Evolutionary conservation across 2,888 invertebrate species (phyloP).

Genomic region (Morpho achilles): DNA sequence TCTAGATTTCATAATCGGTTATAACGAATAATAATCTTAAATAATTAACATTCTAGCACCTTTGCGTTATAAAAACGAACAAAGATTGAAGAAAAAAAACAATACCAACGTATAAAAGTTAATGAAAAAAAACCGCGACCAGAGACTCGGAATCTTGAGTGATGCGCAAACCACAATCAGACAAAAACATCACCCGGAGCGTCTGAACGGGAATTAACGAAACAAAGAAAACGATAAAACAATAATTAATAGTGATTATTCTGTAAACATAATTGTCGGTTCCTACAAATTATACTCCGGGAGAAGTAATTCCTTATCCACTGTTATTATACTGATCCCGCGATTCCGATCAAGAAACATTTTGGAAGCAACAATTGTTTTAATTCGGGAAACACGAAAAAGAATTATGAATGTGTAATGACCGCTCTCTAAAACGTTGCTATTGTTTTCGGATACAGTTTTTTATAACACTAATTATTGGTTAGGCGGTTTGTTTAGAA

Average conservation of each 20-base stretch:
- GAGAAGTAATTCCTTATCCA: constrained; percentile 53
- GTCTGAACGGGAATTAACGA: constrained; percentile 17
- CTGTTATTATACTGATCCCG: constrained; percentile 54
- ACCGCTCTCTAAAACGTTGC: constrained; percentile 44
- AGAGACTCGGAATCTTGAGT: constrained; percentile 1
- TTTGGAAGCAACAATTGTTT: constrained; percentile 58
- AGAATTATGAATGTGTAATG: constrained; percentile 70
- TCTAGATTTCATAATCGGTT: too few species aligned
- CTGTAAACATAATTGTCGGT: constrained; percentile 63
- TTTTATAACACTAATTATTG: constrained; percentile 46
- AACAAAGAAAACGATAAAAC: constrained; percentile 38
- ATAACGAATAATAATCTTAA: too few species aligned
- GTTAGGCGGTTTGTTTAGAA: constrained; percentile 31
- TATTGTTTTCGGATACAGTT: constrained; percentile 49
- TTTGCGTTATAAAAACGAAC: not conserved
- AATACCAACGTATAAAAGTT: constrained; percentile 3
- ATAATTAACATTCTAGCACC: too few species aligned
- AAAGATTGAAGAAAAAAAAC: constrained; percentile 7
- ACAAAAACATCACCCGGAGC: constrained; percentile 23
- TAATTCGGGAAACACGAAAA: constrained; percentile 57
- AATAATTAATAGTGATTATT: constrained; percentile 63
- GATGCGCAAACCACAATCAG: constrained; percentile 11
- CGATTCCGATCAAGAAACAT: constrained; percentile 57
- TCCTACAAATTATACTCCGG: constrained; percentile 50
- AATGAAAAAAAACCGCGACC: constrained; percentile 5